Conservation (phyloP, 2,888 invertebrate species). For the Tinea trinotella region DNA sequence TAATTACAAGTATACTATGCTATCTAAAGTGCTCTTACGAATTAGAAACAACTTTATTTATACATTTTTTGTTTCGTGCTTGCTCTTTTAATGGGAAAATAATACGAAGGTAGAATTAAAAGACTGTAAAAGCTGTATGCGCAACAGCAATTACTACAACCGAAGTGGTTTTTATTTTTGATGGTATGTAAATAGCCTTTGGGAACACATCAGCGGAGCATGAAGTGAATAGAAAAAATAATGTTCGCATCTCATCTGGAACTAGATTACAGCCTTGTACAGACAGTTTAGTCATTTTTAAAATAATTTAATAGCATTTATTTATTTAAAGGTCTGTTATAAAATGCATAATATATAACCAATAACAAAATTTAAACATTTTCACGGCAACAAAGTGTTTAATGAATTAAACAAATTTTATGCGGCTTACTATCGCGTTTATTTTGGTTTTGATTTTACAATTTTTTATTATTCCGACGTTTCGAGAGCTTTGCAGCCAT, state of each 20-base stretch:
- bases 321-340: neutral
- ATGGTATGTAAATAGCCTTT: conserved; percentile 18
- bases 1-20: too few species aligned
- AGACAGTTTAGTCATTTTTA: neutral
- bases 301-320: neutral
- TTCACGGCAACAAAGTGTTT: too few species aligned
- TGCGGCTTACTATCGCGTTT: too few species aligned
- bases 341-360: neutral
- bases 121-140: conserved; percentile 1
- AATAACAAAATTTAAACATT: too few species aligned
- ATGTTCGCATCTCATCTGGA: conserved; percentile 3
- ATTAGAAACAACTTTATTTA: conserved; percentile 10
- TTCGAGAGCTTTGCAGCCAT: too few species aligned
- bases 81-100: conserved; percentile 15
- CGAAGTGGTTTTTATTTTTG: conserved; percentile 16
- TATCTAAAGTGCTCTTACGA: neutral
- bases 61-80: conserved; percentile 3
- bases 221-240: conserved; percentile 11
- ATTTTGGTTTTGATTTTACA: too few species aligned
- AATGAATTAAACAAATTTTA: too few species aligned
- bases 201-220: conserved; percentile 9
- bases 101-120: conserved; percentile 11
- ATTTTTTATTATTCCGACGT: too few species aligned
- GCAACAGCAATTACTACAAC: conserved; percentile 11
- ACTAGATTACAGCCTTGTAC: neutral